Evolutionary conservation across 92 coral and sea anemone species (phyloP).

Genomic region (Chrysogorgia sp.): DNA sequence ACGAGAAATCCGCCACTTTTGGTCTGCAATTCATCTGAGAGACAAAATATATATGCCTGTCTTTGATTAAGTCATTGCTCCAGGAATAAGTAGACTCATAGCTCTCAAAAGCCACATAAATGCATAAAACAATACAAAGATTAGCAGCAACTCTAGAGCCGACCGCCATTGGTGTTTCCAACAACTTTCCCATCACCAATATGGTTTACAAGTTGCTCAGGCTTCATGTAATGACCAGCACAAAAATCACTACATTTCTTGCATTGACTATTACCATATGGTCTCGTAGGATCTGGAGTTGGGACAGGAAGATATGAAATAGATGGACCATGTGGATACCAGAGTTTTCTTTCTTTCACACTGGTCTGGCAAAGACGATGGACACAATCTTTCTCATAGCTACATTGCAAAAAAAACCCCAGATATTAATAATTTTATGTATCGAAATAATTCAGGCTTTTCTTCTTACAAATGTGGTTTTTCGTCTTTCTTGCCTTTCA

Average conservation of each 20-base stretch:
- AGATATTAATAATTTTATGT: slow-evolving; percentile 24
- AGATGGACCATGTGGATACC: slow-evolving; percentile 54
- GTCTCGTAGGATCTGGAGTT: slow-evolving; percentile 48
- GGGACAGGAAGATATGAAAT: slow-evolving; percentile 39
- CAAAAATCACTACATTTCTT: slow-evolving; percentile 37
- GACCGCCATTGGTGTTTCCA: not conserved
- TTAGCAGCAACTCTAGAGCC: too few species aligned
- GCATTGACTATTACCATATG: slow-evolving; percentile 50
- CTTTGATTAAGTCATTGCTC: too few species aligned
- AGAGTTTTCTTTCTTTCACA: not conserved
- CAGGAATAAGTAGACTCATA: too few species aligned
- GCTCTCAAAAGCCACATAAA: too few species aligned
- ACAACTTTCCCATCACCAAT: not conserved
- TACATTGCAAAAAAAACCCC: slow-evolving; percentile 39
- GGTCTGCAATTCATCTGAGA: too few species aligned
- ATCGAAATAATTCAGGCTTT: slow-evolving; percentile 42
- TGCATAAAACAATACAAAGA: too few species aligned
- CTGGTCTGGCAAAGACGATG: slow-evolving; percentile 51
- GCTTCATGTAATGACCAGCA: slow-evolving; percentile 53
- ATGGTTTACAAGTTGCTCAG: slow-evolving; percentile 4
- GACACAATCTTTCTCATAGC: slow-evolving; percentile 54
- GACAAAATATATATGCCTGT: too few species aligned
- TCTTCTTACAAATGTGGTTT: slow-evolving; percentile 33
- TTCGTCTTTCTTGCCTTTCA: slow-evolving; percentile 45
- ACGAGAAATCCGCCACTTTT: too few species aligned